A percentile compares a stretch with the other conserved stretches of the same genome.
Conservation (phyloP, 2,888 invertebrate genomes). For the Himalopsyche japonica region DNA sequence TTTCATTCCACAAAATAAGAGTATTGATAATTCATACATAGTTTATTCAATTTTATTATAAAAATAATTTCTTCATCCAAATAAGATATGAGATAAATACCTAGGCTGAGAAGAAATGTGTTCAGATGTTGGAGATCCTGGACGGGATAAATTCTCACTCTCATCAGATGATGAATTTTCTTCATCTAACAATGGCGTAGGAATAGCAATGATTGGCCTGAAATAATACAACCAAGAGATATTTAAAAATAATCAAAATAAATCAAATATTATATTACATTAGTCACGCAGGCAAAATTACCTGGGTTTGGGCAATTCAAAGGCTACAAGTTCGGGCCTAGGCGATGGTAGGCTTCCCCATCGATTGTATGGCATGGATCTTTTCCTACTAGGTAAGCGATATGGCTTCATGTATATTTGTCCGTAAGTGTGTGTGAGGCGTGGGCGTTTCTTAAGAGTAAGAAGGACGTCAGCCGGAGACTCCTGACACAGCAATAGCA, state of each 20-base stretch:
- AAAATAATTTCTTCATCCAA: no score
- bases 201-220: conserved; percentile 23
- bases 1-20: no score
- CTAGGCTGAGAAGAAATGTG: conserved; percentile 46
- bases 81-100: conserved; percentile 39
- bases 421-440: conserved; percentile 79
- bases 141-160: conserved; percentile 55
- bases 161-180: conserved; percentile 46
- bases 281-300: conserved; percentile 44
- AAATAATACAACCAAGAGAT: neutral
- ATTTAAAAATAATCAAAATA: neutral
- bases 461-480: conserved; percentile 80
- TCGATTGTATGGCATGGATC: conserved; percentile 64
- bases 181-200: conserved; percentile 4
- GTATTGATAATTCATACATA: no score
- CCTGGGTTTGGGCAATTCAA: conserved; percentile 62
- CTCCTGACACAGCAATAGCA: conserved; percentile 73
- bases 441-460: conserved; percentile 80
- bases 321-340: conserved; percentile 63
- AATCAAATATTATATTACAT: neutral
- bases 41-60: no score
- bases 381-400: conserved; percentile 71
- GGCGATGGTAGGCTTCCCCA: conserved; percentile 74
- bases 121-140: conserved; percentile 52
- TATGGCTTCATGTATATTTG: conserved; percentile 74